Conservation (phyloP, 2,797 vertebrate species). For the Rhabdophis nuchalis region DNA sequence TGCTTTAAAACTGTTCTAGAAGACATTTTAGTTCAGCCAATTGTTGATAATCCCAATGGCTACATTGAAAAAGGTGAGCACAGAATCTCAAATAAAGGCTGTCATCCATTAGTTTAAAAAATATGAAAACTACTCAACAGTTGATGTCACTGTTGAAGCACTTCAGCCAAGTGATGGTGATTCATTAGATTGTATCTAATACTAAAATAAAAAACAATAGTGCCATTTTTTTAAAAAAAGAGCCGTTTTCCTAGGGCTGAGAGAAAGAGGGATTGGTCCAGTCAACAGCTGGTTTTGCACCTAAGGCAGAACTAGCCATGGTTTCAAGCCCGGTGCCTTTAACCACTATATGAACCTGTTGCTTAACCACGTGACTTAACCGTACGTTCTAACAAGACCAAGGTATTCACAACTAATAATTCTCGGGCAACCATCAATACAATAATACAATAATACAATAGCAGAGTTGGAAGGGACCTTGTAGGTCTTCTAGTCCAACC, state of each 20-base stretch:
- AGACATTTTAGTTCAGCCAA: not conserved
- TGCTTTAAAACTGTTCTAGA: not conserved
- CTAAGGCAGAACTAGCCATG: not conserved
- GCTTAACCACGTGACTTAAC: not conserved
- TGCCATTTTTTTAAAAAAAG: not conserved
- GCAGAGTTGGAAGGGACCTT: too few species aligned
- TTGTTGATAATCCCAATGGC: not conserved
- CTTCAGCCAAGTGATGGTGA: not conserved
- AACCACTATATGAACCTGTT: not conserved
- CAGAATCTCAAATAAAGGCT: not conserved
- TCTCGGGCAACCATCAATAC: not conserved
- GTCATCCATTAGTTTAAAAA: not conserved
- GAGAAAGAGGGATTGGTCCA: not conserved
- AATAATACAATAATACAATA: too few species aligned
- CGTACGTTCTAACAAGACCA: not conserved
- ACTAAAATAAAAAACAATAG: not conserved
- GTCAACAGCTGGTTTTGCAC: not conserved
- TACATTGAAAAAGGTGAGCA: not conserved
- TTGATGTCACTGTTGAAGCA: not conserved
- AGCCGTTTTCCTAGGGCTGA: not conserved
- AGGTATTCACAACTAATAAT: not conserved
- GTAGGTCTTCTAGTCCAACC: too few species aligned
- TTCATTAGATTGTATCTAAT: not conserved
- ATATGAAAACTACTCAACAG: not conserved
- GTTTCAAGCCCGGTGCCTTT: not conserved